Base-by-base conservation (phyloP, 2,113 vertebrate genomes). In the Ptychochromis oligacanthus region DNA sequence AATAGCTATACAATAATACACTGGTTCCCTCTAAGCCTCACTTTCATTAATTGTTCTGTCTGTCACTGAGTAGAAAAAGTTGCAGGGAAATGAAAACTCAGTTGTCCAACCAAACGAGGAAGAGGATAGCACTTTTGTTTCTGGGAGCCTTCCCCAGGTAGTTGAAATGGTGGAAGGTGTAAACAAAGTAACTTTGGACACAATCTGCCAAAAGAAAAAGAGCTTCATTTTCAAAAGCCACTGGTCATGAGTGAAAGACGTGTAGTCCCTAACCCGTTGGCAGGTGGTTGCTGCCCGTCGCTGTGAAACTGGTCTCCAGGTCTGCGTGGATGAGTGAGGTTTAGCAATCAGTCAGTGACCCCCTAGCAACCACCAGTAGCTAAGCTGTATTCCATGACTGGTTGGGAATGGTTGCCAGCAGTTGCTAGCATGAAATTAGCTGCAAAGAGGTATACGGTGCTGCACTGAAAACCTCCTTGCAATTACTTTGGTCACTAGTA, bases 61-160 rank as follows among this genome's bases (percentile, higher is more conserved):
- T 46, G 43, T 46, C 43, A 46, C 43, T 46, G 43, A 15, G 13
- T 14, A 43, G 12, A 43, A 14, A 43, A 43, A 5, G 4, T 43
- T 14, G 40, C 40, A 43, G 40, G 5, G 40, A 14, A 46, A 15
- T 46, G 2, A 46, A 46, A 14, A 46, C 43, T 46, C 43, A 15
- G 43, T 15, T 15, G 43, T 46, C 10, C 43, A 22, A 0, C 65
- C 0, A 2, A 4, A n/a, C n/a, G n/a, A n/a, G n/a, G 43, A 70
- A 12, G 24, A 70, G 15, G 0, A 70, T 28, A 20, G 3, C 15
- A 20, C 0, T 18, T 70, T 49, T 70, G 12, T 20, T 49, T 0
- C 40, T 24, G 26, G 40, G 26, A 70, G 22, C 49, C 49, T 49
- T 28, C 40, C 15, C 5, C 9, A 28, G 0, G 2, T 49, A 0